Evolutionary conservation across 2,113 vertebrate species (phyloP).

Genomic region (Malurus melanocephalus): DNA sequence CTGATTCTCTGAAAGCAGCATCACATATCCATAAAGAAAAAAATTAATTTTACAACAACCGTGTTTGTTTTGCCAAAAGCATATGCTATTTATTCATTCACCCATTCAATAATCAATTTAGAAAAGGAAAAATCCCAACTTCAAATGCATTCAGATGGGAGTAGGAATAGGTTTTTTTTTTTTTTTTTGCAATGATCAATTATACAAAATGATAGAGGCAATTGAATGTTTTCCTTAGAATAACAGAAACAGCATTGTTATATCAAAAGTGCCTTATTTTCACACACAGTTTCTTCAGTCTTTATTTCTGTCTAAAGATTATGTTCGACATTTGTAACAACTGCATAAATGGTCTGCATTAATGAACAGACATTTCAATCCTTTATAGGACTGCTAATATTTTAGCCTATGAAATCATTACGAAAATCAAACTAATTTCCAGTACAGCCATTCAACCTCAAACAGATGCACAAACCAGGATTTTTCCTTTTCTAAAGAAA

Average conservation of each 20-base stretch:
- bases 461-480: constrained; percentile 51
- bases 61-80: not conserved
- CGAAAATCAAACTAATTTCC: constrained; percentile 54
- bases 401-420: constrained; percentile 50
- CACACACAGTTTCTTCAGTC: constrained; percentile 10
- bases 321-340: constrained; percentile 9
- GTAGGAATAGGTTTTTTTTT: not conserved
- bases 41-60: not conserved
- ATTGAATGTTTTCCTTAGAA: not conserved
- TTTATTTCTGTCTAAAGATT: constrained; percentile 32
- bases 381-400: constrained; percentile 42
- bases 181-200: not conserved
- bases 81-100: not conserved
- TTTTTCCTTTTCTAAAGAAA: constrained; percentile 22
- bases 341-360: not conserved
- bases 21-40: not conserved
- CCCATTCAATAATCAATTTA: not conserved
- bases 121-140: not conserved
- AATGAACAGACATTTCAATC: constrained; percentile 36
- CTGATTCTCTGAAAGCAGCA: not conserved
- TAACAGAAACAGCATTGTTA: not conserved
- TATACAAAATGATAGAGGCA: not conserved
- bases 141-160: not conserved
- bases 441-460: constrained; percentile 17
- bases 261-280: constrained; percentile 7